phyloP scores from a whole-genome alignment of 2,113 vertebrate genomes.

The Colossoma macropomum region DNA sequence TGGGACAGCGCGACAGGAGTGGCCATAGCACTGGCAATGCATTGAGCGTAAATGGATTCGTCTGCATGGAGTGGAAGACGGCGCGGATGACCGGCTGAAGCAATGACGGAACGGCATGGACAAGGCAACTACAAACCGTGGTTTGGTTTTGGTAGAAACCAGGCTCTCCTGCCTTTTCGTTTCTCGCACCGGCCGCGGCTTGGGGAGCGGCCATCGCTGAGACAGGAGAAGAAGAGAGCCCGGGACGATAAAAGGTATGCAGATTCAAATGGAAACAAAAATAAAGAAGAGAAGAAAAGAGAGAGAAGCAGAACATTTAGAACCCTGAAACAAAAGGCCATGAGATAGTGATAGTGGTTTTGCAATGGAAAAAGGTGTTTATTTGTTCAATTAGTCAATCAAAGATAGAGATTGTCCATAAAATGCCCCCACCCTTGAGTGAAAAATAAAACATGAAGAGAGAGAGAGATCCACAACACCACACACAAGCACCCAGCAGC shows the following conservation, averaged over 20 bases:
- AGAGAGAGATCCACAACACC: conserved; percentile 64
- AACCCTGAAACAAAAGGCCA: conserved; percentile 81
- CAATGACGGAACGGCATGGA: conserved; percentile 83
- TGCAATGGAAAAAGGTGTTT: conserved; percentile 95
- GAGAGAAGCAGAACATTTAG: conserved; percentile 92
- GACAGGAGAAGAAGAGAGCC: conserved; percentile 65
- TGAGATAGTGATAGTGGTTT: conserved; percentile 87
- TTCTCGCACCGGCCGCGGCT: conserved; percentile 98
- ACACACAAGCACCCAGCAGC: conserved; percentile 76
- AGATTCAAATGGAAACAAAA: conserved; percentile 59
- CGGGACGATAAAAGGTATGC: conserved; percentile 77
- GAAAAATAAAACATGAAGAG: conserved; percentile 85
- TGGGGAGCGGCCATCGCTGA: conserved; percentile 99
- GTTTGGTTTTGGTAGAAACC: conserved; percentile 99
- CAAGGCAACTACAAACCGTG: conserved; percentile 97
- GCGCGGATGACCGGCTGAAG: conserved; percentile 23
- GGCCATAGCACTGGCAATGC: conserved; percentile 59
- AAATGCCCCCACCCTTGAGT: conserved; percentile 88
- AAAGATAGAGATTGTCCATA: conserved; percentile 91
- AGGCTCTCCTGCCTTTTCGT: conserved; percentile 98
- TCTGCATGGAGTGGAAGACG: conserved; percentile 82
- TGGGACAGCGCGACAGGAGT: conserved; percentile 49
- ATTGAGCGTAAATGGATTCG: conserved; percentile 84
- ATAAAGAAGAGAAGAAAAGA: conserved; percentile 85
- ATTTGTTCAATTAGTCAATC: conserved; percentile 86